Evolutionary conservation across 2,113 vertebrate genomes (phyloP).

Genomic region (Siniperca chuatsi): DNA sequence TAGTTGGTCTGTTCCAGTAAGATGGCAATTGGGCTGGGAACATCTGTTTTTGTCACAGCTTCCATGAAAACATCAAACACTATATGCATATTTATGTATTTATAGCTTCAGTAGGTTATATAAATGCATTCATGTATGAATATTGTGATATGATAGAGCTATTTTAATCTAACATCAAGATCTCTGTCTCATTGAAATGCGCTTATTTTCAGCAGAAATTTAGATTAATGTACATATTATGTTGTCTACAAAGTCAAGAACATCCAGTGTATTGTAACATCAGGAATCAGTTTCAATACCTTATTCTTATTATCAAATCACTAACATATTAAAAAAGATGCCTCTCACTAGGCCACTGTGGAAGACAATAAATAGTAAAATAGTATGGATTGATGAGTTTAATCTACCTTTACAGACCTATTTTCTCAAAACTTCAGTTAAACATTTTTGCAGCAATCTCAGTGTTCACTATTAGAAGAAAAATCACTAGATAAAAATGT

Average conservation of each 20-base stretch:
- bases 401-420: background rate
- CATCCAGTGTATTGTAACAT: background rate
- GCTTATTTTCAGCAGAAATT: constrained; percentile 1
- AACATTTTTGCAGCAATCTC: too few species aligned
- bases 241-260: background rate
- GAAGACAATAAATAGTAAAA: background rate
- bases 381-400: background rate
- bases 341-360: background rate
- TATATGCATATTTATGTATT: constrained; percentile 8
- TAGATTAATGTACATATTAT: background rate
- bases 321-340: background rate
- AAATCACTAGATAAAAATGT: too few species aligned
- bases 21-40: constrained; percentile 13
- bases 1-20: constrained; percentile 9
- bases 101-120: background rate
- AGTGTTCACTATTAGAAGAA: background rate
- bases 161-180: constrained; percentile 13
- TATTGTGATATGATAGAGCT: constrained; percentile 4
- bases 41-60: constrained; percentile 40
- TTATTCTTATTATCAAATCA: background rate
- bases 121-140: constrained; percentile 22
- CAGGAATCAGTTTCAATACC: background rate
- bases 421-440: too few species aligned
- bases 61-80: constrained; percentile 39
- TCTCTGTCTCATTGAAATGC: background rate